Base-by-base conservation (phyloP, 2,797 vertebrate species). In the Cetoscarus ocellatus region DNA sequence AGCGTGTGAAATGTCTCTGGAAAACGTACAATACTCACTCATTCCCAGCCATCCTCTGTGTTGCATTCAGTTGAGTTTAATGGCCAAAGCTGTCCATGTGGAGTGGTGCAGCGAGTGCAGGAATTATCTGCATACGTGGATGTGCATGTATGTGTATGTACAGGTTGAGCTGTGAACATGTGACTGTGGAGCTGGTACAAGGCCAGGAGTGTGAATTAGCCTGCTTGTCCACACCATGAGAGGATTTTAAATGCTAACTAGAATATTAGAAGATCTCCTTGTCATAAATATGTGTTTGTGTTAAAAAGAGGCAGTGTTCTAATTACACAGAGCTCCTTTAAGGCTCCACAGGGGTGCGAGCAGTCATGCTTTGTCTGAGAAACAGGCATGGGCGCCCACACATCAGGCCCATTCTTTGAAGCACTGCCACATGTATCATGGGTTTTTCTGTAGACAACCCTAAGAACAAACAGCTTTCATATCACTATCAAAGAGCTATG, bases 1-100 rank as follows among this genome's bases (percentile, higher is more conserved):
- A 61, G 64, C 27, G 13, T 54, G 14, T 60, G 50, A 7, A 49
- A 39, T 49, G 40, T 13, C 42, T 48, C 38, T 65, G 43, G 15
- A 81, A 62, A 49, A 60, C 56, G 51, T 14, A 19, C 53, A 71
- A 52, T 47, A 19, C 35, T 48, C 36, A 66, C 67, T 74, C 10
- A 73, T 67, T 72, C 54, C 52, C 62, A 79, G 54, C 14, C 55
- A 70, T 60, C 54, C 61, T 73, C 73, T 51, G 56, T 52, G 54
- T 75, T 71, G 45, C 45, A 57, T 70, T 84, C 70, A 73, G 76
- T 45, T 65, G 52, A 73, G 61, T 63, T 68, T 77, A 83, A 78
- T 78, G 74, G 50, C 61, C 63, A 10, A 58, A 72, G 50, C 62
- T 77, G 70, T 44, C 80, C 62, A 67, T 79, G 73, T 75, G 49